Base-by-base conservation (phyloP, 2,797 vertebrate species). In the Gymnoscopelus braueri region DNA sequence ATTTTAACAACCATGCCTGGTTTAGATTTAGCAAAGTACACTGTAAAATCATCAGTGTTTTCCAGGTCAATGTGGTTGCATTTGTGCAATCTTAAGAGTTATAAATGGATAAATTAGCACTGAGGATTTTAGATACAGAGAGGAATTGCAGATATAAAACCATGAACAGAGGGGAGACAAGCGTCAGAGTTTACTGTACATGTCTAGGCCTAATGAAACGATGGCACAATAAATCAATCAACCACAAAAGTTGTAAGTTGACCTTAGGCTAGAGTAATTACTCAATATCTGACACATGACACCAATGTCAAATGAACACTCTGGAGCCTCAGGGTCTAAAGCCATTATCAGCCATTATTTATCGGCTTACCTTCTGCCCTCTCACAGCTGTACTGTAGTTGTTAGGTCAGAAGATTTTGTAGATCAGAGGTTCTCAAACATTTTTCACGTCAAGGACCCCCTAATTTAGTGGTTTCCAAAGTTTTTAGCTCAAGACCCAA, bases 181-280 rank as follows among this genome's bases (percentile, higher is more conserved):
- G 71, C 35, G 60, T 58, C 0, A 67, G 64, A 60, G 53, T 74
- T 63, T 71, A 68, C 44, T 69, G 52, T 39, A 58, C 76, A 52
- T 35, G 14, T 57, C 11, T 0, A 1, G 10, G 67, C 9, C 15
- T 5, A 10, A 11, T 44, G 48, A 57, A 64, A 67, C 47, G n/a
- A n/a, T n/a, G n/a, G n/a, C n/a, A 14, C 13, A 49, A 72, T 83
- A 76, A 85, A 87, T 84, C 78, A 60, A 13, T 56, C 56, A 65
- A 48, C 52, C 62, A 67, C 63, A 77, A 71, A 4, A 60, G 71
- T 82, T 73, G 13, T 50, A 47, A 57, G 55, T 74, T 56, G 1
- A 66, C 49, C 69, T 3, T 67, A 52, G 67, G 71, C 26, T 35
- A 54, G 12, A 55, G 56, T 57, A 48, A 80, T 56, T 60, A 32